Evolutionary conservation across 2,113 vertebrate species (phyloP).

Genomic region (Cinclus mexicanus): DNA sequence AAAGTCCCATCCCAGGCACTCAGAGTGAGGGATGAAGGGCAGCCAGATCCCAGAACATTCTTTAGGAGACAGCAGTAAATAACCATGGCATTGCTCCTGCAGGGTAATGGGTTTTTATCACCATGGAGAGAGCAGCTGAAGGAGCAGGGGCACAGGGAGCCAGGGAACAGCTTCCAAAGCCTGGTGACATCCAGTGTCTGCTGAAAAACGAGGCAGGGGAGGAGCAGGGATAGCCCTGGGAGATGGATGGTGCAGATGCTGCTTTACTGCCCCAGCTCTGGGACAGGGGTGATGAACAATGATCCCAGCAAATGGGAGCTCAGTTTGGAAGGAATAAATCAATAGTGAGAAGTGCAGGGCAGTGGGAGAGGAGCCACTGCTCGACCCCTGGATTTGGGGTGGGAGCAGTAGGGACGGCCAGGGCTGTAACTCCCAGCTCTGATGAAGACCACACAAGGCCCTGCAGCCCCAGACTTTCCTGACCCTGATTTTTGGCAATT

Average conservation of each 20-base stretch:
- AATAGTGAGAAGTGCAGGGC: rapidly evolving
- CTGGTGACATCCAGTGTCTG: background rate
- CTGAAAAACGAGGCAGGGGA: background rate
- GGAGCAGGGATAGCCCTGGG: background rate
- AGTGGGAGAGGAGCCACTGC: background rate
- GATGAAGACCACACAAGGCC: background rate
- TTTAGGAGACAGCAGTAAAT: slow-evolving; percentile 28
- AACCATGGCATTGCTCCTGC: background rate
- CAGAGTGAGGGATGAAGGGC: background rate
- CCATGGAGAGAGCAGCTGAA: background rate
- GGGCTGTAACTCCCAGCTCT: background rate
- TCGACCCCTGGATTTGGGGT: background rate
- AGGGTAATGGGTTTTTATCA: background rate
- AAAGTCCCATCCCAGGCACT: background rate
- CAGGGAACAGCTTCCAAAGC: background rate
- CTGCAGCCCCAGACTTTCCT: rapidly evolving
- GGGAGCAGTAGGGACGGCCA: no score
- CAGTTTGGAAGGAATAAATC: background rate
- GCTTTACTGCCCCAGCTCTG: background rate
- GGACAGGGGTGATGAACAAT: background rate
- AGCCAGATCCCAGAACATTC: background rate
- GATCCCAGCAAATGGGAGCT: background rate
- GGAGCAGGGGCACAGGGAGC: background rate
- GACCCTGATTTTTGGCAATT: background rate
- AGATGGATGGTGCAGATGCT: background rate